Base-by-base conservation (phyloP, 64 coral and sea anemone species). In the Montipora capricornis region DNA sequence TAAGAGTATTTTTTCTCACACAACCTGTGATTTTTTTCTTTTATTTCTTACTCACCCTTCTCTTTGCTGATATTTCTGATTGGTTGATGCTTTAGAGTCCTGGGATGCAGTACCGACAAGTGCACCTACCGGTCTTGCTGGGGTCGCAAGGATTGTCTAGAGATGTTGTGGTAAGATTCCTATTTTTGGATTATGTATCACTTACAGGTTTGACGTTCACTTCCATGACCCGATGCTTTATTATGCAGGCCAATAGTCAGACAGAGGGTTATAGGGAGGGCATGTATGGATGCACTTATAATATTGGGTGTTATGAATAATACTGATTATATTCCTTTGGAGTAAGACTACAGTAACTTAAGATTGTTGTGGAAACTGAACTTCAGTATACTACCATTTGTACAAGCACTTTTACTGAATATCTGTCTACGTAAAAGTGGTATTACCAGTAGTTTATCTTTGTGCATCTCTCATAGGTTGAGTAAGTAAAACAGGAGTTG, bases 391-490 rank as follows among this genome's bases (percentile, higher is more conserved):
- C 84, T 88, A 74, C 46, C 67, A 49, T 87, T 87, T 87, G 83
- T 73, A 73, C 64, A 87, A 87, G 61, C 64, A 47, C 64, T 6
- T 53, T 87, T 87, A 66, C 64, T 73, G 83, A 87, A 87, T 73
- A 47, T 70, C 83, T 29, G n/a, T 87, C 83, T 66, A 66, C 47
- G 26, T 49, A 66, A 71, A 87, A 88, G 26, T 88, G 67, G 16
- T 88, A 14, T 88, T 74, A 74, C 45, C 45, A 46, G 68, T 66
- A 80, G 67, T 80, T 90, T 80, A 80, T 62, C 62, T 79, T 90
- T 90, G 57, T 29, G 77, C 76, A 80, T 90, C 89, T 90, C 80
- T 90, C 20, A 90, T 90, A 80, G 89, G 77, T 90, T 90, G 76
- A 80, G 61, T 77, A 80, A 90, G 89, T 80, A 80, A 78, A 89